Evolutionary conservation across 2,888 invertebrate genomes (phyloP), one percentile per base, ranked within the genome.

Genomic region (Mesorhabditis sp.): DNA sequence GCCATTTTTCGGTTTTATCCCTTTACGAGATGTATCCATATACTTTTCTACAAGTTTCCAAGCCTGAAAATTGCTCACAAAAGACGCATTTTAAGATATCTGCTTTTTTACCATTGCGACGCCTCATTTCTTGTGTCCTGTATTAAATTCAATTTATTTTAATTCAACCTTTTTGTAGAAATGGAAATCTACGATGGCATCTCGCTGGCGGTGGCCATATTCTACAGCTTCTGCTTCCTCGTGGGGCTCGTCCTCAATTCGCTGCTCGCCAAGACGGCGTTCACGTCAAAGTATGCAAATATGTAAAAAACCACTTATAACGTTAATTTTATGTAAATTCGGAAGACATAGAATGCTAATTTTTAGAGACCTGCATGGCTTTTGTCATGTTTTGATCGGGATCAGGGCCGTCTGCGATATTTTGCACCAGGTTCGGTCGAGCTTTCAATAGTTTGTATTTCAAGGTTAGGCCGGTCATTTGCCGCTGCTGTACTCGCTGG

Each of bases 251-350:
- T 50, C n/a, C 58, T 50, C 58, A 50, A 50, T 50, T 50, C 58
- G n/a, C 58, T 50, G 10, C 58, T 50, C n/a, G 58, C 58, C 58
- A 50, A 50, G n/a, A n/a, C 58, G 7, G 58, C 58, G 58, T 50
- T 50, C 58, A 50, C 58, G n/a, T 50, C 58, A 50, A 50, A 50
- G 58, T 50, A 28, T 28, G 28, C 28, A 28, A 28, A 28, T 28
- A 28, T n/a, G n/a, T 50, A 50, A n/a, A 50, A 50, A 50, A n/a
- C 7, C 58, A 13, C n/a, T 50, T 50, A 13, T 10, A 13, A 10
- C 58, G 58, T 13, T 50, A 50, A 13, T 50, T 50, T n/a, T 50
- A 50, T 13, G 58, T n/a, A 50, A 50, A 13, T 50, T 50, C n/a
- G 58, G n/a, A 50, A 10, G n/a, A n/a, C 58, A 50, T 50, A 50